Evolutionary conservation across 2,888 invertebrate genomes (phyloP), one percentile per base, ranked within the genome.

Genomic region (Pseudeuparius sepicola): DNA sequence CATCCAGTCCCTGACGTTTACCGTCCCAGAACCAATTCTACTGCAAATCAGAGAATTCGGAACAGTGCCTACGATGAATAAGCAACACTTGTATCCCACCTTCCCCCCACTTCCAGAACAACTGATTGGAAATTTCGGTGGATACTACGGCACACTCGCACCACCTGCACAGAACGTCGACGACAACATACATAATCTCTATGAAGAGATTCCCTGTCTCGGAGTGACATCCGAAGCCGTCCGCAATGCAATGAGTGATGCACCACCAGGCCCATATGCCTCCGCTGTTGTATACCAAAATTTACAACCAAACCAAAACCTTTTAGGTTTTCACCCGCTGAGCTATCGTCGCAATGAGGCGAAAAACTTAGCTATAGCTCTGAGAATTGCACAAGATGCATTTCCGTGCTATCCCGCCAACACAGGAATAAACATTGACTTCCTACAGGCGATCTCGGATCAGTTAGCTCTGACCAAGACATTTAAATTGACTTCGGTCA

Each of bases 181-280:
- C n/a, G n/a, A n/a, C n/a, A 5, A 37, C 20, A 3, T 20, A 4
- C 37, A 37, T 14, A 37, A 37, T 17, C 24, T 37, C 2, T 37
- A 37, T 15, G 34, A 41, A 18, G 35, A 41, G 18, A 34, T 41
- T 13, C 38, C 41, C 3, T 41, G 41, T 15, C n/a, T n/a, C n/a
- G n/a, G n/a, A n/a, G 41, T 41, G 2, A 5, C 26, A 24, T 36
- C 40, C 2, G 36, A 40, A 27, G 41, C 41, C 3, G 35, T 41
- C 4, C 23, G 38, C 5, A 23, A 30, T 15, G 9, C 34, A 5
- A 25, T 40, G 7, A 34, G 34, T 18, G n/a, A 20, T n/a, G 7
- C 6, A 20, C 20, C 20, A 6, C 20, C 20, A 7, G 20, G 20
- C 7, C 20, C n/a, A n/a, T 20, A 20, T 20, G 7, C 6, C 6